Base-by-base conservation (phyloP, 2,797 vertebrate species). In the Pogoniulus pusillus region DNA sequence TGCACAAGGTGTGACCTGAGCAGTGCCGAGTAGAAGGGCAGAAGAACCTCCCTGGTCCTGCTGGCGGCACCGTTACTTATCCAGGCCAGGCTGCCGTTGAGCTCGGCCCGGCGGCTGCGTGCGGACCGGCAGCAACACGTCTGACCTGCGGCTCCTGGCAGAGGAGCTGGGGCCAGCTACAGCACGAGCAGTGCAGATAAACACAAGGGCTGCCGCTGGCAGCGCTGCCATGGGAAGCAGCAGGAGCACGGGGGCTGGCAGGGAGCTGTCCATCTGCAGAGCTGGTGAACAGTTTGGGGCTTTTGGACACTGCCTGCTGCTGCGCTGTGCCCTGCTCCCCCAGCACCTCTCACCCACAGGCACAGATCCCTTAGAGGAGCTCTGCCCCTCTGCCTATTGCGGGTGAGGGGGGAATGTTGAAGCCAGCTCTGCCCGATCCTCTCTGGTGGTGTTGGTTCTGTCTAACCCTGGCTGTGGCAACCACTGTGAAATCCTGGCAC, bases 121-220 rank as follows among this genome's bases (percentile, higher is more conserved):
- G 7, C 11, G 4, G 70, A 86, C 82, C 78, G 45, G 1, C 87
- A 85, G 87, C 78, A 80, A 6, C 71, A 4, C 12, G 6, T 58
- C 63, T n/a, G 64, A 1, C 73, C 71, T 7, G 32, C 14, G 2
- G 82, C 70, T 93, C 91, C 88, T 94, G 93, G 92, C 95, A 81
- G 88, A 39, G 68, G 79, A 88, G 53, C 72, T 3, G 3, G 71
- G 39, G 68, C 54, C 22, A 3, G 71, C 86, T 89, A 49, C 53
- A 78, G 41, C 87, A 69, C 0, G 5, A 27, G 2, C 16, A 89
- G 89, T 27, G 91, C 75, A 88, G 92, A 91, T 83, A 94, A 96
- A 93, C 85, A 79, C 79, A 43, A 51, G 37, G 1, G 63, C 51
- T 83, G 78, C 15, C 45, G 16, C 49, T 70, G 71, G 84, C 85